A percentile compares a stretch with the other conserved stretches of the same genome.
These are phyloP conservation scores for Mythimna pallens DNA, from an alignment of 2,888 invertebrate species.

Conservation along the genomic window DNA sequence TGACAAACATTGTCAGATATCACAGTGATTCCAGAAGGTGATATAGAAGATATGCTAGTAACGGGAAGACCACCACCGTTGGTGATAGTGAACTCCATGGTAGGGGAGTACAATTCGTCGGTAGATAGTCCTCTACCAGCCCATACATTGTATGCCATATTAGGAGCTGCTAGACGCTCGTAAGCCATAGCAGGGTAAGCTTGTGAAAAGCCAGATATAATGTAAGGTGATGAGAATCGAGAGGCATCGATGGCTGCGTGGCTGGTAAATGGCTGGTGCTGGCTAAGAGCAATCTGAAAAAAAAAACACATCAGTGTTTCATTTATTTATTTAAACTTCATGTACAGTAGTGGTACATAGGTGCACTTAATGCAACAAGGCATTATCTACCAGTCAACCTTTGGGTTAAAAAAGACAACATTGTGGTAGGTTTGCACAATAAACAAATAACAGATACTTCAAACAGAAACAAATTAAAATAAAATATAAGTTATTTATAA, in stretches of 20 bases:
- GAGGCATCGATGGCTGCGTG: conserved; percentile 17
- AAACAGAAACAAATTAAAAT: too few species aligned
- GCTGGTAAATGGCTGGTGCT: conserved; percentile 32
- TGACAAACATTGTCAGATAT: conserved; percentile 75
- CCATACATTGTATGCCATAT: conserved; percentile 1
- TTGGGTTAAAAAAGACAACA: too few species aligned
- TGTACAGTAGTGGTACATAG: too few species aligned
- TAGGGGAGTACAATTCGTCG: conserved; percentile 39
- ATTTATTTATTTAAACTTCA: too few species aligned
- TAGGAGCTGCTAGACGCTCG: background rate
- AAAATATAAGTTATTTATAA: too few species aligned
- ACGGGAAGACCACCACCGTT: conserved; percentile 73
- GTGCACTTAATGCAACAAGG: too few species aligned
- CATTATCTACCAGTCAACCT: too few species aligned
- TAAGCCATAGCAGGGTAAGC: conserved; percentile 3
- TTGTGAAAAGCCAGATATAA: conserved; percentile 8
- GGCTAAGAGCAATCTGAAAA: conserved; percentile 24
- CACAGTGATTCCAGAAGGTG: conserved; percentile 74
- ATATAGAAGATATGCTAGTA: conserved; percentile 70
- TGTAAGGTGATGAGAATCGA: conserved; percentile 13
- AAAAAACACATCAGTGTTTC: background rate
- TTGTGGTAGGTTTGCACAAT: too few species aligned
- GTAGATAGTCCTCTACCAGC: background rate
- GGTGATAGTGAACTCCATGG: conserved; percentile 65
- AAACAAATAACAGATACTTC: too few species aligned